phyloP scores from a whole-genome alignment of 1,140 invertebrate genomes.

The Anoplolepis gracilipes region DNA sequence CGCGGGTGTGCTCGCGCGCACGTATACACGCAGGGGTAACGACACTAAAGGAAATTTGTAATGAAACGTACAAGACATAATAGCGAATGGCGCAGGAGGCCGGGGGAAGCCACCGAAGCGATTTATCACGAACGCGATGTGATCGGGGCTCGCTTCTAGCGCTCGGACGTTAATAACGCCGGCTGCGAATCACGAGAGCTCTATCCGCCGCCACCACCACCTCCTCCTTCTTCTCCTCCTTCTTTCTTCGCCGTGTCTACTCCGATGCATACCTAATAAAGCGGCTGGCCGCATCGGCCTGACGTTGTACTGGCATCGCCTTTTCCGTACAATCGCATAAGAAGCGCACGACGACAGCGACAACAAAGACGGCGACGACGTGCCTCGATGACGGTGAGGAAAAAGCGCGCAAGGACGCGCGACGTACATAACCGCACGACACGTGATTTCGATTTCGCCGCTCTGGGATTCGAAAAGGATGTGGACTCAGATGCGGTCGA shows the following conservation, averaged over 20 bases:
- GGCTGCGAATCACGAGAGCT: slow-evolving; percentile 74
- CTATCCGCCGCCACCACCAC: slow-evolving; percentile 64
- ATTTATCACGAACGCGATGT: slow-evolving; percentile 85
- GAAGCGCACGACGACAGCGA: slow-evolving; percentile 61
- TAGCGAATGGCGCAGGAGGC: slow-evolving; percentile 74
- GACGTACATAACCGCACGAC: not conserved
- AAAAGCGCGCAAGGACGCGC: slow-evolving; percentile 27
- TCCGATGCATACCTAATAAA: slow-evolving; percentile 83
- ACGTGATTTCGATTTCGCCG: not conserved
- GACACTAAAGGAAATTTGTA: slow-evolving; percentile 82
- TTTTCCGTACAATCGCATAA: slow-evolving; percentile 68
- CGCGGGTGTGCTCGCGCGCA: slow-evolving; percentile 27
- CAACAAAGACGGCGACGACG: slow-evolving; percentile 36
- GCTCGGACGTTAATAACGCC: slow-evolving; percentile 83
- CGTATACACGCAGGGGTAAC: slow-evolving; percentile 65
- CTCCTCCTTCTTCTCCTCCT: slow-evolving; percentile 52
- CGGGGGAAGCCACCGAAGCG: slow-evolving; percentile 80
- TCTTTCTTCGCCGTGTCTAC: slow-evolving; percentile 64
- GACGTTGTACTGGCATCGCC: slow-evolving; percentile 69
- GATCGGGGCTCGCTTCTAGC: slow-evolving; percentile 83
- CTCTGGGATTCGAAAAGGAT: slow-evolving; percentile 16
- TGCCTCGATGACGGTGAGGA: slow-evolving; percentile 24
- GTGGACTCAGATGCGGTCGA: not conserved
- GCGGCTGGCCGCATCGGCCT: slow-evolving; percentile 73
- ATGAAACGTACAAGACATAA: slow-evolving; percentile 83